Base-by-base conservation (phyloP, 2,113 vertebrate species). In the Podocnemis expansa region DNA sequence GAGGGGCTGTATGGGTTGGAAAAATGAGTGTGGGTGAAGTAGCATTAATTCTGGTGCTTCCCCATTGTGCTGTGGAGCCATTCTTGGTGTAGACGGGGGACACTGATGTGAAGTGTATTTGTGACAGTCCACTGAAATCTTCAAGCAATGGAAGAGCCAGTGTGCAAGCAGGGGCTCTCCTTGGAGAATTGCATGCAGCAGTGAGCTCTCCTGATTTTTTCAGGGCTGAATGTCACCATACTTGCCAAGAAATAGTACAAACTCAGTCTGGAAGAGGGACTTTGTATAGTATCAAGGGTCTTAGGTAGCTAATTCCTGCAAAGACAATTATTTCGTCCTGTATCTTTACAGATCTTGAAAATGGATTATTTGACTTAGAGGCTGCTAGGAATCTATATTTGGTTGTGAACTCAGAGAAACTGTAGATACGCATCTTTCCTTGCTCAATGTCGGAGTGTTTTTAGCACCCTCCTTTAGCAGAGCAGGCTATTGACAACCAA, bases 401-500 rank as follows among this genome's bases (percentile, higher is more conserved):
- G 49, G 6, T 24, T 24, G 16, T 80, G 75, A 88, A 1, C 84
- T 89, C 6, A 60, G 85, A 79, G 78, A 78, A 54, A 92, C 85
- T 41, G 84, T 27, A 87, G 58, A 14, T 85, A 92, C 90, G 84
- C 60, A 16, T 79, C 94, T 97, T 87, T 82, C 67, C 80, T 85
- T 17, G 38, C 76, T 0, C 38, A 78, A 21, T 31, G 94, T 85
- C 85, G 81, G 85, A 56, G 60, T 52, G 78, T 1, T 6, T 17
- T 22, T 78, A 84, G 58, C 67, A 80, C 82, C 86, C 90, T 90
- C 73, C 73, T 55, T 91, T 73, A 85, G 86, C 41, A 55, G 10
- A 91, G 84, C 80, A 78, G 85, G 79, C 80, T 34, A 47, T 25
- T 95, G 96, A 92, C 94, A 80, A 80, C 84, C 94, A 80, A 80